These are phyloP conservation scores for Myiotriccus ornatus DNA, from an alignment of 2,797 vertebrate genomes.

Conservation along the genomic window DNA sequence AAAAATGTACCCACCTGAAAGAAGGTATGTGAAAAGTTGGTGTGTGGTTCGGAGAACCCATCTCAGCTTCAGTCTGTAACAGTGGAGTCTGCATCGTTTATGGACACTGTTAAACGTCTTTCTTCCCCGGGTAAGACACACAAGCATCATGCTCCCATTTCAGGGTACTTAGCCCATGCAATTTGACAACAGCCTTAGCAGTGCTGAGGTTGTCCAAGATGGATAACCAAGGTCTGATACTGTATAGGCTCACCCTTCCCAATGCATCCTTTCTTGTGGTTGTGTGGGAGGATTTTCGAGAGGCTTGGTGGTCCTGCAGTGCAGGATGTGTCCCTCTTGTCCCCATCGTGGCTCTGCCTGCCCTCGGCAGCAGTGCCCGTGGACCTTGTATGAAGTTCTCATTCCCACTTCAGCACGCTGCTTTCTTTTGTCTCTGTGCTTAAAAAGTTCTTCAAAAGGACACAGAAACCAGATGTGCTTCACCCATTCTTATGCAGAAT, in stretches of 20 bases:
- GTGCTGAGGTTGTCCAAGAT: not conserved
- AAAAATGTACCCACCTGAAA: not conserved
- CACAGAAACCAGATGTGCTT: not conserved
- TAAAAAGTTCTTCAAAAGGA: not conserved
- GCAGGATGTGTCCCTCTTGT: not conserved
- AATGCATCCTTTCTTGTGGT: fast-evolving
- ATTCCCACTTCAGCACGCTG: not conserved
- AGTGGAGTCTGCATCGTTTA: not conserved
- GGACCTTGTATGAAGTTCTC: not conserved
- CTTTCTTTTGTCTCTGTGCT: not conserved
- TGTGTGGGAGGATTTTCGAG: not conserved
- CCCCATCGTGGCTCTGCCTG: not conserved
- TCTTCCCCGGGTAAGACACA: not conserved
- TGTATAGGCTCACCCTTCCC: not conserved
- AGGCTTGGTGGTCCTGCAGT: not conserved
- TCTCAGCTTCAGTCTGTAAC: not conserved
- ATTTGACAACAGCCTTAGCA: not conserved
- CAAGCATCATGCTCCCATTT: not conserved
- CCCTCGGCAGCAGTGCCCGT: not conserved
- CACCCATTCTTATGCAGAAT: not conserved
- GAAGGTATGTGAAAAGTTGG: not conserved
- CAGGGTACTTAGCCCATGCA: not conserved
- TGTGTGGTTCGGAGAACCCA: not conserved
- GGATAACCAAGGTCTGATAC: not conserved
- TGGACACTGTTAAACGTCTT: not conserved